phyloP scores from a whole-genome alignment of 2,797 vertebrate species.

The Pogoniulus pusillus region DNA sequence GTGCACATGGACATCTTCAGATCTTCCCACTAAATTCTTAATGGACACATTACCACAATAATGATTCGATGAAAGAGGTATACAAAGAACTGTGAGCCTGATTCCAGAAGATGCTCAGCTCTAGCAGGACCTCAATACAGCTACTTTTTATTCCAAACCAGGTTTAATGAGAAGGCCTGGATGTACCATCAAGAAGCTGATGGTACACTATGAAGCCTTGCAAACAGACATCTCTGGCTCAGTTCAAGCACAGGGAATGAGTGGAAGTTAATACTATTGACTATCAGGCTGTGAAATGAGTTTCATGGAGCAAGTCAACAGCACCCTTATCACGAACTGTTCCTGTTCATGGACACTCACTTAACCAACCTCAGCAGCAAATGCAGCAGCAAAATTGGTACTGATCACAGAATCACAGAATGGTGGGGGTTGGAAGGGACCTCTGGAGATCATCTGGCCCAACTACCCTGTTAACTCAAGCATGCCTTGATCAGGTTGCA shows the following conservation, averaged over 20 bases:
- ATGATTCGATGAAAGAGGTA: neutral
- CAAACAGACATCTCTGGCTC: neutral
- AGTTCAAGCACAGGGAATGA: neutral
- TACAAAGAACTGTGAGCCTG: neutral
- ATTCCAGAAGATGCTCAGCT: neutral
- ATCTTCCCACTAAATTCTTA: neutral
- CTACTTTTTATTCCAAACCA: neutral
- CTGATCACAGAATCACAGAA: neutral
- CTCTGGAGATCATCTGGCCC: no score
- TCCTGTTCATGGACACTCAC: neutral
- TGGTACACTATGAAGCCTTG: neutral
- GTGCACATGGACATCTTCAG: neutral
- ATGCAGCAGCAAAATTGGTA: neutral
- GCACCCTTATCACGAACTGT: neutral
- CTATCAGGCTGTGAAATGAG: neutral
- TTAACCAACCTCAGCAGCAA: neutral
- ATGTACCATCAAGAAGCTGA: neutral
- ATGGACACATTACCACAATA: neutral
- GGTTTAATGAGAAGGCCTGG: neutral
- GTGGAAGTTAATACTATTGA: neutral
- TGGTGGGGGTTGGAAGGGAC: no score
- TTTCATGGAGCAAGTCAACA: neutral
- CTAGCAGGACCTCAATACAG: neutral
- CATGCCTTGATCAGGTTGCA: no score
- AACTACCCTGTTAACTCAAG: no score